Evolutionary conservation across 2,888 invertebrate genomes (phyloP).

Genomic region (Parnassius glacialis): DNA sequence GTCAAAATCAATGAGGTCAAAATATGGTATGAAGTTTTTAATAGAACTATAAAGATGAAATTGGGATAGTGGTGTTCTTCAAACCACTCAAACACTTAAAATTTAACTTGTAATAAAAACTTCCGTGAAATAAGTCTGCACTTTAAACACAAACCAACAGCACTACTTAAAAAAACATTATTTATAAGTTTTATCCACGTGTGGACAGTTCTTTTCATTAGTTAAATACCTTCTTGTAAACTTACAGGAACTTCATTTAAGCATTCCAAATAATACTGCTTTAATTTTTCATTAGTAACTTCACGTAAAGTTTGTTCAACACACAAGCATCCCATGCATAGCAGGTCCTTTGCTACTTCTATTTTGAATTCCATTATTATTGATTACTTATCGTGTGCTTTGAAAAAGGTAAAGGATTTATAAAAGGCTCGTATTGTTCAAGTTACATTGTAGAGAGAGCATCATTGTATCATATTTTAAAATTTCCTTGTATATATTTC

Average conservation of each 20-base stretch:
- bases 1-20: no score
- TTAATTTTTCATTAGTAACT: slow-evolving; percentile 49
- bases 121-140: no score
- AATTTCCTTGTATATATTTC: slow-evolving; percentile 9
- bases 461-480: not conserved
- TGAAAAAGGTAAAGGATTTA: not conserved
- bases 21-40: no score
- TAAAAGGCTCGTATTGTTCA: not conserved
- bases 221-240: slow-evolving; percentile 14
- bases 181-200: no score
- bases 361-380: slow-evolving; percentile 48
- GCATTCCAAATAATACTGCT: slow-evolving; percentile 52
- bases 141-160: no score
- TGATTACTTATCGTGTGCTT: not conserved
- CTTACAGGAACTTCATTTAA: slow-evolving; percentile 65
- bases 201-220: not conserved
- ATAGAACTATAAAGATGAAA: no score
- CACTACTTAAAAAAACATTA: no score
- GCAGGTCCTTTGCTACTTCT: slow-evolving; percentile 40
- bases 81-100: no score
- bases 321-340: slow-evolving; percentile 65
- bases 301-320: slow-evolving; percentile 49
- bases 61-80: no score
- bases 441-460: no score
- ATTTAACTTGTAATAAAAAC: no score